Conservation (phyloP, 1,140 invertebrate genomes). For the Caenorhabditis briggsae region DNA sequence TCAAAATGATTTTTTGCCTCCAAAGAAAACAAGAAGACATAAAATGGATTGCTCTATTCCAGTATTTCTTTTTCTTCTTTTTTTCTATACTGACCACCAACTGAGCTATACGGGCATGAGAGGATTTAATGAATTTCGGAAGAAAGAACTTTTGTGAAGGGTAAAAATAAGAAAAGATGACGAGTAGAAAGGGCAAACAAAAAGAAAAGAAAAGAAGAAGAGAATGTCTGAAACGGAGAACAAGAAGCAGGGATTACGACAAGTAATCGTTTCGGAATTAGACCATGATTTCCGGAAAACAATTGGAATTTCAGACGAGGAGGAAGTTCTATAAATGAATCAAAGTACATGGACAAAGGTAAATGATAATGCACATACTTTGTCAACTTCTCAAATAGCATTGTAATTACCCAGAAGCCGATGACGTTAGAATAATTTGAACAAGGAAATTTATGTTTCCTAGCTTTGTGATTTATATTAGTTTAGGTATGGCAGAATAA, state of each 20-base stretch:
- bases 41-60: neutral
- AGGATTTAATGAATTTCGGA: neutral
- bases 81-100: neutral
- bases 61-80: neutral
- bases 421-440: no score
- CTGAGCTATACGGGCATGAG: neutral
- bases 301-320: neutral
- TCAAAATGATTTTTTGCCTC: no score
- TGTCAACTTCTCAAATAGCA: no score
- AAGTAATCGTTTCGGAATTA: neutral
- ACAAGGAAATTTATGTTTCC: no score
- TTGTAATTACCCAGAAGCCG: no score
- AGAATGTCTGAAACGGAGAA: neutral
- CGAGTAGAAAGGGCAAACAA: neutral
- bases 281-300: neutral
- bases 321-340: neutral
- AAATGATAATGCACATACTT: no score
- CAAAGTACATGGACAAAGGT: neutral
- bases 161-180: neutral
- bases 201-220: neutral
- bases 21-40: conserved; percentile 23
- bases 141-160: neutral
- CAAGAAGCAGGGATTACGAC: conserved; percentile 13
- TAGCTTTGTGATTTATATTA: no score
- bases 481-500: no score